phyloP scores from a whole-genome alignment of 2,888 invertebrate genomes.

The Tenthredo notha region DNA sequence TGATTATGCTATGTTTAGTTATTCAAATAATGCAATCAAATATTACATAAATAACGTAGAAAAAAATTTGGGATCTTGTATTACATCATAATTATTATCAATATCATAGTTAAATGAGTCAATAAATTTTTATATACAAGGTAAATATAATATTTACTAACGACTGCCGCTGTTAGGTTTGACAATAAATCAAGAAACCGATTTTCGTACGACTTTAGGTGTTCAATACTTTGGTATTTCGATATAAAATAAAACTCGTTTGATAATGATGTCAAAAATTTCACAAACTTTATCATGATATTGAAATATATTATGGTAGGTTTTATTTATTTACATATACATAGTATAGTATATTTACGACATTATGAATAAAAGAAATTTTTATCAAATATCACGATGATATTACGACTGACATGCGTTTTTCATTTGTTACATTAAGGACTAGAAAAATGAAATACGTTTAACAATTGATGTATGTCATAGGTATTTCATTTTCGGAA shows the following conservation, averaged over 20 bases:
- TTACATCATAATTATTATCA: background rate
- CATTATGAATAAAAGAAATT: background rate
- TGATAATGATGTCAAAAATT: background rate
- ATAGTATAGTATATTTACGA: background rate
- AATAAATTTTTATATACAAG: background rate
- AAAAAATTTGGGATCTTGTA: background rate
- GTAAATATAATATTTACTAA: constrained; percentile 34
- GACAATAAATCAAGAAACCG: background rate
- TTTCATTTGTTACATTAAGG: no score
- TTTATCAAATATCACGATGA: background rate
- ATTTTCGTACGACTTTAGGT: background rate
- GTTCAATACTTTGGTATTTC: background rate
- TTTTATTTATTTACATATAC: background rate
- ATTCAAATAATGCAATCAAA: background rate
- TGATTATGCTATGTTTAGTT: background rate
- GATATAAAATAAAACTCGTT: constrained; percentile 5
- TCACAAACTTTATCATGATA: constrained; percentile 27
- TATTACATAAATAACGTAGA: background rate
- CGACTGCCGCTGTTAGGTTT: background rate
- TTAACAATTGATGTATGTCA: constrained; percentile 13
- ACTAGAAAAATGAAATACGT: background rate
- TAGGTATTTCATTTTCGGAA: background rate
- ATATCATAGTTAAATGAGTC: background rate
- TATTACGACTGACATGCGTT: background rate
- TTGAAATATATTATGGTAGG: no score